Percentiles rank a stretch among this genome's conserved stretches.
Evolutionary conservation across 1,140 invertebrate species (phyloP).

Genomic region (Pemphigus obesinymphae): DNA sequence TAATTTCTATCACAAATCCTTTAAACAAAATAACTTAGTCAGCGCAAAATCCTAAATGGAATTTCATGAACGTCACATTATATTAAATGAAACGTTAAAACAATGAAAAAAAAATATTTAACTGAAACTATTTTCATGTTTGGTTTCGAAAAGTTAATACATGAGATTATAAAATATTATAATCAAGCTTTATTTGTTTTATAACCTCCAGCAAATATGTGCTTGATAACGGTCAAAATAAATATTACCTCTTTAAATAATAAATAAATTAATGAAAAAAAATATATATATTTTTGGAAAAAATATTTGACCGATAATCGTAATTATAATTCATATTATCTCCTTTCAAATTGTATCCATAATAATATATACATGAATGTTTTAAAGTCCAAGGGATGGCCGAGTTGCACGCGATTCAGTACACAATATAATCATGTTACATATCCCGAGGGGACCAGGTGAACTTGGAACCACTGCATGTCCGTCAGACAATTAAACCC

Average conservation of each 20-base stretch:
- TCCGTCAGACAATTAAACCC: slow-evolving; percentile 35
- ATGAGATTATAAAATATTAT: neutral
- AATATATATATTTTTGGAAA: neutral
- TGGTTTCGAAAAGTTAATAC: neutral
- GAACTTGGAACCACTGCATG: slow-evolving; percentile 26
- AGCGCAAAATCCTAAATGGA: slow-evolving; percentile 5
- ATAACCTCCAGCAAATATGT: neutral
- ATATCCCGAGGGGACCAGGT: neutral
- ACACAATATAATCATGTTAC: slow-evolving; percentile 14
- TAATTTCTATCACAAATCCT: neutral
- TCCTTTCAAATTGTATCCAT: neutral
- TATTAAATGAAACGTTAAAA: neutral
- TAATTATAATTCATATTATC: neutral
- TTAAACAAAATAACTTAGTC: neutral
- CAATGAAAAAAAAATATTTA: neutral
- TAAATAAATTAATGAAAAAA: neutral
- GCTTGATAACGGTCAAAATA: too few species aligned
- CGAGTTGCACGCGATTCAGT: neutral
- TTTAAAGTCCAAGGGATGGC: neutral
- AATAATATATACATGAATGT: neutral
- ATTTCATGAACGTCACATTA: neutral
- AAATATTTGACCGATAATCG: neutral
- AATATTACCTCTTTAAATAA: neutral
- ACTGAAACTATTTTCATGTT: neutral
- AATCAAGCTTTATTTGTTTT: neutral